These are phyloP conservation scores for Agelastica alni DNA, from an alignment of 2,888 invertebrate species.

Conservation along the genomic window DNA sequence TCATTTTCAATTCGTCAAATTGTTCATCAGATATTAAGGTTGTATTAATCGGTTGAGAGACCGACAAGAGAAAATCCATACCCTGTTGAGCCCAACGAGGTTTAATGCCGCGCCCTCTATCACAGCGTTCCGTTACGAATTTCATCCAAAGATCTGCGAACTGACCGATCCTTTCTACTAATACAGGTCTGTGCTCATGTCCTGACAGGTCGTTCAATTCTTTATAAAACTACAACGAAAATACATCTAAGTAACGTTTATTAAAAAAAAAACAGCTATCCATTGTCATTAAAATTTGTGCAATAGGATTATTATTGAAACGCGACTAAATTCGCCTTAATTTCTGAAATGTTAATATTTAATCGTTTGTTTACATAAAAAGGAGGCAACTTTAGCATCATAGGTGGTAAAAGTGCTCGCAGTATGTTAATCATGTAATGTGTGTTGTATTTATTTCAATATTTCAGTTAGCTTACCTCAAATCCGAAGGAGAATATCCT, in stretches of 20 bases:
- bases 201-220: slow-evolving; percentile 69
- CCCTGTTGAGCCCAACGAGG: slow-evolving; percentile 91
- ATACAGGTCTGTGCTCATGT: slow-evolving; percentile 51
- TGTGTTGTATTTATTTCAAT: too few relatives aligned
- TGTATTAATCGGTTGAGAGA: slow-evolving; percentile 84
- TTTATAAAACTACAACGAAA: slow-evolving; percentile 64
- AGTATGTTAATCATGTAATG: too few relatives aligned
- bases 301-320: too few relatives aligned
- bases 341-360: too few relatives aligned
- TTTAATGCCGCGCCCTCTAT: slow-evolving; percentile 72
- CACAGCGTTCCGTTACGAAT: slow-evolving; percentile 83
- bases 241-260: background rate
- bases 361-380: too few relatives aligned
- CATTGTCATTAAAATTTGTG: too few relatives aligned
- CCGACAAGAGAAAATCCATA: slow-evolving; percentile 81
- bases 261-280: background rate
- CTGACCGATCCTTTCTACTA: slow-evolving; percentile 66
- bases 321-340: too few relatives aligned
- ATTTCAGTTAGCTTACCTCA: slow-evolving; percentile 70
- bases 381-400: too few relatives aligned
- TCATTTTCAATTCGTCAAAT: slow-evolving; percentile 77
- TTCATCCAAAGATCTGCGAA: slow-evolving; percentile 88
- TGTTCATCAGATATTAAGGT: slow-evolving; percentile 75
- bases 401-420: too few relatives aligned
- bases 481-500: slow-evolving; percentile 90